phyloP scores from a whole-genome alignment of 2,797 vertebrate species.

The Myiothlypis coronata region DNA sequence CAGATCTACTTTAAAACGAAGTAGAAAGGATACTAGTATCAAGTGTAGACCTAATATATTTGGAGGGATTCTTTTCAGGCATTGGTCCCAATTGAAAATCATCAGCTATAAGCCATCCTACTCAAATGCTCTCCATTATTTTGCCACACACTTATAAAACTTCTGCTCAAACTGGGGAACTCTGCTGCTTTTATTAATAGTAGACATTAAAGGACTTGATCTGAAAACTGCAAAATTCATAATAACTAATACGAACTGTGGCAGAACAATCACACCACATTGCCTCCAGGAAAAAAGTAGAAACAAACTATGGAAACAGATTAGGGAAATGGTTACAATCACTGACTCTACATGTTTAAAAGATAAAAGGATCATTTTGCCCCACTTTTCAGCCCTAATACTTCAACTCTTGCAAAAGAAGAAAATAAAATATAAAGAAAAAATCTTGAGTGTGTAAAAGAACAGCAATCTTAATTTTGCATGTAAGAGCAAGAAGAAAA shows the following conservation, averaged over 20 bases:
- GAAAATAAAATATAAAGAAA: conserved; percentile 43
- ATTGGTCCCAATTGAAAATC: neutral
- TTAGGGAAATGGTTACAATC: conserved; percentile 38
- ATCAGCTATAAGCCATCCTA: neutral
- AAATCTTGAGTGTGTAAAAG: neutral
- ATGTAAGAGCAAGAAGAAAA: conserved; percentile 13
- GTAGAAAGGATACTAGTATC: neutral
- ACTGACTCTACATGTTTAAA: conserved; percentile 19
- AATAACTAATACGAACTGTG: conserved; percentile 16
- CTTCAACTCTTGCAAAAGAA: neutral
- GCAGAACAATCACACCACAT: conserved; percentile 31
- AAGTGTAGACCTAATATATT: neutral
- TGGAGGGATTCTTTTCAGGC: neutral
- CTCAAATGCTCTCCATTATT: neutral
- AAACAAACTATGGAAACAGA: conserved; percentile 58
- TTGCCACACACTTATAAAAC: neutral
- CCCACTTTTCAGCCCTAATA: conserved; percentile 39
- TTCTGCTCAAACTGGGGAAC: neutral
- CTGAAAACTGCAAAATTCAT: conserved; percentile 31
- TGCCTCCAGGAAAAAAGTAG: conserved; percentile 40
- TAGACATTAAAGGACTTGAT: conserved; percentile 34
- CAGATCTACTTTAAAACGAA: neutral
- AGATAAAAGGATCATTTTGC: conserved; percentile 53
- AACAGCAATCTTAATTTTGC: neutral
- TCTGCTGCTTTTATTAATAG: conserved; percentile 25